Evolutionary conservation across 2,797 vertebrate species (phyloP).

Genomic region (Diglossa cyanea): DNA sequence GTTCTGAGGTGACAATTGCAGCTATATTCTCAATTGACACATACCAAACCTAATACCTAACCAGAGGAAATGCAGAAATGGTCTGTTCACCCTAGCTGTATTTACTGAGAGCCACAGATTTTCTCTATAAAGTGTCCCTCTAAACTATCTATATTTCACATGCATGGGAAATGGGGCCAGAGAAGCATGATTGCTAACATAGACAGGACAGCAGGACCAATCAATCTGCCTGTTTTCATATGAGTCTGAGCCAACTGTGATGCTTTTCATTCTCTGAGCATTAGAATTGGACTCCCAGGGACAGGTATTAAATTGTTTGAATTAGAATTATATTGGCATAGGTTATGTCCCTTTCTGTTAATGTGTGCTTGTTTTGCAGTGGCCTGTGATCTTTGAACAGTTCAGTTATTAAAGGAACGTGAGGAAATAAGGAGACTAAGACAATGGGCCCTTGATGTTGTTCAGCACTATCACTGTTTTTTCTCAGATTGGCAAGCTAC

Average conservation of each 20-base stretch:
- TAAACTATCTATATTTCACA: neutral
- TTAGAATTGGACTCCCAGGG: neutral
- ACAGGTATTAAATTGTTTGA: neutral
- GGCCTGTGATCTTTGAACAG: neutral
- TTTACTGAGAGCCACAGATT: neutral
- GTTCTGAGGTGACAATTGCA: neutral
- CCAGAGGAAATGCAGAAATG: neutral
- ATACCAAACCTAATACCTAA: neutral
- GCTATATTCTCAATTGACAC: neutral
- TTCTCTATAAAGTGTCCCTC: neutral
- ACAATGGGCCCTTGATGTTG: neutral
- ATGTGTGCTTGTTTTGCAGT: neutral
- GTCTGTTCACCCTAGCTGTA: neutral
- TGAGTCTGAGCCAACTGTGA: neutral
- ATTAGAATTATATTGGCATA: neutral
- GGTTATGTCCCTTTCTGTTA: neutral
- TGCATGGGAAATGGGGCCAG: neutral
- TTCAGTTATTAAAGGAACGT: neutral
- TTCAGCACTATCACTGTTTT: neutral
- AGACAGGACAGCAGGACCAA: neutral
- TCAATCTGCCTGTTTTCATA: neutral
- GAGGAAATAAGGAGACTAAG: neutral
- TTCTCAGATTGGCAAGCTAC: neutral
- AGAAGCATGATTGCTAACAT: neutral
- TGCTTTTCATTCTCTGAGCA: neutral